Base-by-base conservation (phyloP, 2,113 vertebrate genomes). In the Apodemus sylvaticus region DNA sequence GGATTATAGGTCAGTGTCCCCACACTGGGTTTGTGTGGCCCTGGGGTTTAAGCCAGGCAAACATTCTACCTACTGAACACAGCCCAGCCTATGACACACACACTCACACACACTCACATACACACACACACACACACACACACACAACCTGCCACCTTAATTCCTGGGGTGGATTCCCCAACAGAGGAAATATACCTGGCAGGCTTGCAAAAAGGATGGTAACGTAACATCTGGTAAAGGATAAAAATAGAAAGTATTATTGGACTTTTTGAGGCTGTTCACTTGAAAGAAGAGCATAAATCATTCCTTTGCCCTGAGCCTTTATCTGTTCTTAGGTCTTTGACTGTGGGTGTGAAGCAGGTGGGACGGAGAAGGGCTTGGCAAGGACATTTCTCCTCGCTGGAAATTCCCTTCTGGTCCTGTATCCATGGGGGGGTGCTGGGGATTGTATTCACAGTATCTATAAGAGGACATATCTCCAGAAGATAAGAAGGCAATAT, bases 211-310 rank as follows among this genome's bases (percentile, higher is more conserved):
- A 83, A 48, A 96, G 79, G 83, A 87, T 48, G 48, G 86, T 31
- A 95, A 60, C 90, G 36, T 68, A 88, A 95, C 97, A 97, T 97
- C 97, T 97, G 97, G 78, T 31, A 83, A 96, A 42, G 68, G 88
- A 73, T 97, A 95, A 96, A 98, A 95, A 97, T 91, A 97, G 95
- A 93, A 93, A 95, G 89, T 76, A 86, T 95, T 91, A 81, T 70
- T 94, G 95, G 87, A 36, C 68, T 95, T 96, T 95, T 64, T 86
- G 89, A 94, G 94, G 79, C 91, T 97, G 96, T 66, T 97, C 71
- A 97, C 97, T 97, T 98, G 91, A 97, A 97, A 97, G 96, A 94
- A 76, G 78, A 93, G 22, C 93, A 97, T 98, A 95, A 98, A 97
- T 97, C 97, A 95, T 87, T 83, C 51, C 87, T 96, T 96, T 74